A percentile compares a stretch with the other conserved stretches of the same genome.
phyloP scores from a whole-genome alignment of 1,140 invertebrate species.

The Caenorhabditis remanei region DNA sequence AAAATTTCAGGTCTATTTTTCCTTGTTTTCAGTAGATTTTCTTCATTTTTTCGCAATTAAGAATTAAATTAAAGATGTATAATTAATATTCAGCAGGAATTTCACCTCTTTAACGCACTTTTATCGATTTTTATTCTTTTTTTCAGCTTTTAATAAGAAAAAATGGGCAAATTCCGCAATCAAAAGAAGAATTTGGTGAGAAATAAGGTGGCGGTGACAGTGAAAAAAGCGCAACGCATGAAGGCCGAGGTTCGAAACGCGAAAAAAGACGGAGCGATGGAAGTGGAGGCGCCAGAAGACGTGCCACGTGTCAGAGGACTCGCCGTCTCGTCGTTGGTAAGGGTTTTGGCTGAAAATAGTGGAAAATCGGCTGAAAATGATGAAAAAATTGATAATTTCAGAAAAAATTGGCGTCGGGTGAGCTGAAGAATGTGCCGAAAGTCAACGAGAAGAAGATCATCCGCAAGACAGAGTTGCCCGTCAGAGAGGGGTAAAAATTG shows the following conservation, averaged over 20 bases:
- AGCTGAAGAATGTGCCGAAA: slow-evolving; percentile 32
- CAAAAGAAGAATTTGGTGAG: slow-evolving; percentile 29
- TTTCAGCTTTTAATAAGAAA: not conserved
- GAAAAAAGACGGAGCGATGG: slow-evolving; percentile 24
- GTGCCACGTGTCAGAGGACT: slow-evolving; percentile 26
- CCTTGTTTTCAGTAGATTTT: too few species aligned
- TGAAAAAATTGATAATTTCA: not conserved
- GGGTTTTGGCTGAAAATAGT: not conserved
- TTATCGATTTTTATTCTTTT: not conserved
- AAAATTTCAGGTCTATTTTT: too few species aligned
- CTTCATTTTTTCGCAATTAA: too few species aligned
- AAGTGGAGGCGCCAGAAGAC: not conserved
- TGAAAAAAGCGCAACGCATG: slow-evolving; percentile 10
- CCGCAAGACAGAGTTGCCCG: slow-evolving; percentile 40
- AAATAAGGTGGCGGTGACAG: slow-evolving; percentile 11
- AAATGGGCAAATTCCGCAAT: slow-evolving; percentile 44
- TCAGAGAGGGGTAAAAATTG: not conserved
- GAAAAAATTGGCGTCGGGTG: slow-evolving; percentile 28
- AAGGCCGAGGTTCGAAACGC: not conserved
- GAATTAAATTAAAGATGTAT: too few species aligned
- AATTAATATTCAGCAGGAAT: too few species aligned
- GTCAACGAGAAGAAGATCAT: slow-evolving; percentile 50
- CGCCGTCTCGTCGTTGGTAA: slow-evolving; percentile 25
- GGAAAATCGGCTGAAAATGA: too few species aligned
- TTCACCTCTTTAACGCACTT: not conserved